Conservation (phyloP, 2,797 vertebrate species). For the Apodemus agrarius region DNA sequence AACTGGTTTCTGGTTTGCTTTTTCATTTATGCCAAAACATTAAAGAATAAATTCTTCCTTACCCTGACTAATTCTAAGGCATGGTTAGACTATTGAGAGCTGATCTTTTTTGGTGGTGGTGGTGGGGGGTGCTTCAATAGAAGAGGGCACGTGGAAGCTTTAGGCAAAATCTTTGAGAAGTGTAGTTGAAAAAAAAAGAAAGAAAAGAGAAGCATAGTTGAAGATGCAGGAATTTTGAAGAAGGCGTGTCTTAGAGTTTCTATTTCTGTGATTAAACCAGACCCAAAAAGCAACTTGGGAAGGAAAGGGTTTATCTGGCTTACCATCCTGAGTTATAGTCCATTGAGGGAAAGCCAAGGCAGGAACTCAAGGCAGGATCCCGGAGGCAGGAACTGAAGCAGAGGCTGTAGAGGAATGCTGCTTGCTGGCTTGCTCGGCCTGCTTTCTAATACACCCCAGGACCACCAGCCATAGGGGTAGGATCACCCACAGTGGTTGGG, state of each 20-base stretch:
- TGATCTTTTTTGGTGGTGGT: not conserved
- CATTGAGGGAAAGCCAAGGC: not conserved
- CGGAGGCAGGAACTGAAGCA: not conserved
- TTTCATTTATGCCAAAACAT: slow-evolving; percentile 46
- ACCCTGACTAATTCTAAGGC: slow-evolving; percentile 27
- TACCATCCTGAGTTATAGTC: not conserved
- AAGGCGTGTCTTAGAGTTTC: not conserved
- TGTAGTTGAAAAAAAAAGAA: not conserved
- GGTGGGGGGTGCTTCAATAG: not conserved
- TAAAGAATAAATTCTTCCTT: slow-evolving; percentile 25
- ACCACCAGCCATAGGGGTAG: not conserved
- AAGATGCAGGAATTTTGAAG: not conserved
- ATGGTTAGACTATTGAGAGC: not conserved
- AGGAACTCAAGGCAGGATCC: not conserved
- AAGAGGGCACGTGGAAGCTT: not conserved
- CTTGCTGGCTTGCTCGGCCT: not conserved
- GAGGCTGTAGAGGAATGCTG: not conserved
- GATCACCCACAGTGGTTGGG: not conserved
- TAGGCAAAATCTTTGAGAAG: not conserved
- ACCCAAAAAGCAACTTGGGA: not conserved
- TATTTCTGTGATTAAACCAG: not conserved
- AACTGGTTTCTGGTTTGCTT: slow-evolving; percentile 28
- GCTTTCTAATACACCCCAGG: not conserved
- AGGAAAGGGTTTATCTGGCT: not conserved
- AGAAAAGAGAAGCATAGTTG: not conserved